phyloP scores from a whole-genome alignment of 2,888 invertebrate species.

The Drosophila neotestacea region DNA sequence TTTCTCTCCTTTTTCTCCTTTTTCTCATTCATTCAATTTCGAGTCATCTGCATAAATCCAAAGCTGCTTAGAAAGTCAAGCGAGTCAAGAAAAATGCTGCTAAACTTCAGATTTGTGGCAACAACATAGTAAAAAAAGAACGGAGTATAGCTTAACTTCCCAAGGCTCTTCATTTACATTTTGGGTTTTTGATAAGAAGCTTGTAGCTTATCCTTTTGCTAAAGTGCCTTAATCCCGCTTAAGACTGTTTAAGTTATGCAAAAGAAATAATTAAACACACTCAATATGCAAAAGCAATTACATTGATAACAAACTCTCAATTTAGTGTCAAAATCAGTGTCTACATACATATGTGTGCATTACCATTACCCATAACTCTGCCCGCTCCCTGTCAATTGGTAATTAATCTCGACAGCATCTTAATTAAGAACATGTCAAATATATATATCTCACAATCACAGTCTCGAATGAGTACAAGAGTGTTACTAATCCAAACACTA shows the following conservation, averaged over 20 bases:
- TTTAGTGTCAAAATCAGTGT: conserved; percentile 11
- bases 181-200: conserved; percentile 4
- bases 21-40: conserved; percentile 17
- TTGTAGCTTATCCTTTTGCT: conserved; percentile 12
- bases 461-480: conserved; percentile 14
- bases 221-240: conserved; percentile 9
- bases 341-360: neutral
- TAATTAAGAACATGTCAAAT: conserved; percentile 69
- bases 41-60: conserved; percentile 52
- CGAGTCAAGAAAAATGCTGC: conserved; percentile 22
- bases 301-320: conserved; percentile 12
- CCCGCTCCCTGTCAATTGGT: conserved; percentile 15
- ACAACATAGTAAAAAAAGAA: conserved; percentile 3
- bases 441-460: conserved; percentile 51
- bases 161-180: conserved; percentile 26
- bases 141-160: neutral
- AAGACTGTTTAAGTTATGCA: neutral
- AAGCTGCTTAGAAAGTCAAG: conserved; percentile 46
- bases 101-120: conserved; percentile 25
- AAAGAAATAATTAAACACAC: conserved; percentile 17
- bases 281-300: conserved; percentile 25
- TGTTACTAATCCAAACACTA: conserved; percentile 34
- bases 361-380: conserved; percentile 2
- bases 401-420: conserved; percentile 71
- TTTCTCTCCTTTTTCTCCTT: neutral